Conservation (phyloP, 1,140 invertebrate species). For the Hypothenemus hampei region DNA sequence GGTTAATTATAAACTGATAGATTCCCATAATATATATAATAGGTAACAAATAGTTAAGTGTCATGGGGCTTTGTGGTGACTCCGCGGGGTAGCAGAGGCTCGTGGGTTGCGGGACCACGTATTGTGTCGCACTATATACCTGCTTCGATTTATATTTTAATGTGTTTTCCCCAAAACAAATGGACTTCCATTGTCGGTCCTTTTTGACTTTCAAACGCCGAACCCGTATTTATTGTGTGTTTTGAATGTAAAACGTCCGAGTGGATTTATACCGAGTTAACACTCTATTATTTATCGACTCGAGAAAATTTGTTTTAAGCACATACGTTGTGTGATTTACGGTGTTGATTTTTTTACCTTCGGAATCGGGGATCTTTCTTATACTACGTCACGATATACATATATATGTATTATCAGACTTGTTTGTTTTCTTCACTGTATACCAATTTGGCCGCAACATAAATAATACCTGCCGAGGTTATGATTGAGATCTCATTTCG, state of each 20-base stretch:
- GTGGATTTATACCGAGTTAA: slow-evolving; percentile 38
- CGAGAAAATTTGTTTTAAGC: slow-evolving; percentile 38
- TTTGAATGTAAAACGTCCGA: slow-evolving; percentile 40
- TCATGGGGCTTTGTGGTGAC: slow-evolving; percentile 37
- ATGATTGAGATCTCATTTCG: slow-evolving; percentile 30
- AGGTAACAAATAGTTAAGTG: slow-evolving; percentile 42
- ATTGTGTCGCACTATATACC: slow-evolving; percentile 42
- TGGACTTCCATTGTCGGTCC: slow-evolving; percentile 42
- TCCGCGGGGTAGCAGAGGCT: slow-evolving; percentile 27
- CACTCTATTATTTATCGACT: slow-evolving; percentile 41
- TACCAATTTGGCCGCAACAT: slow-evolving; percentile 33
- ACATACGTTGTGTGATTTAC: slow-evolving; percentile 37
- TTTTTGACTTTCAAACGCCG: slow-evolving; percentile 39
- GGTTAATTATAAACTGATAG: slow-evolving; percentile 43
- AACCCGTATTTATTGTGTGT: slow-evolving; percentile 41
- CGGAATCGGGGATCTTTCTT: too few relatives aligned
- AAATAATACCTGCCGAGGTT: slow-evolving; percentile 26
- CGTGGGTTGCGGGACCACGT: slow-evolving; percentile 33
- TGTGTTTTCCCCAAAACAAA: slow-evolving; percentile 45
- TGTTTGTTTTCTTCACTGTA: slow-evolving; percentile 34
- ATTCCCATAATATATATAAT: slow-evolving; percentile 39
- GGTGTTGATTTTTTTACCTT: slow-evolving; percentile 32
- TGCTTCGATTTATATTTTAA: slow-evolving; percentile 44
- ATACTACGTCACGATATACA: slow-evolving; percentile 35
- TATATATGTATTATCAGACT: slow-evolving; percentile 32